Conservation (phyloP, 2,888 invertebrate genomes). For the Acleris literana region DNA sequence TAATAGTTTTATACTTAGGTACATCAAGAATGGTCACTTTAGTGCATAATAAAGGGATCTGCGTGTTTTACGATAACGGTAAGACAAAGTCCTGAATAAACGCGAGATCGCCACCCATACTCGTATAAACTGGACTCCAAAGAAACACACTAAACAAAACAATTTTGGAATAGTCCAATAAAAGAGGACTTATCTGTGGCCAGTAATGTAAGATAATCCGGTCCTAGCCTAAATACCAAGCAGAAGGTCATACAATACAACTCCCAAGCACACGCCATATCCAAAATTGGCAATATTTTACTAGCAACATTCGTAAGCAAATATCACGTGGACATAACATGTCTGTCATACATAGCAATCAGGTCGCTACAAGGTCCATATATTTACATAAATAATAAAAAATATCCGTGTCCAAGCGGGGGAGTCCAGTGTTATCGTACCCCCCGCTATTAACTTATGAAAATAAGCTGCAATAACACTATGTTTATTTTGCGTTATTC, state of each 20-base stretch:
- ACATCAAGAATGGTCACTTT: no score
- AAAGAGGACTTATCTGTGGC: slow-evolving; percentile 11
- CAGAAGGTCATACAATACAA: slow-evolving; percentile 27
- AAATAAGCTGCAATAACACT: slow-evolving; percentile 82
- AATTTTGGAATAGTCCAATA: not conserved
- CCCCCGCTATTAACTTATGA: slow-evolving; percentile 80
- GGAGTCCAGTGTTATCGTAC: slow-evolving; percentile 48
- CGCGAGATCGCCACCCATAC: no score
- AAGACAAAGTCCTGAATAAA: no score
- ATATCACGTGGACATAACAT: slow-evolving; percentile 35
- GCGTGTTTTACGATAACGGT: no score
- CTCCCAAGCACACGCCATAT: slow-evolving; percentile 20
- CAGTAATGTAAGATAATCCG: slow-evolving; percentile 10
- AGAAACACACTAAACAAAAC: not conserved
- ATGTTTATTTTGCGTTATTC: slow-evolving; percentile 80
- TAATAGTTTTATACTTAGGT: no score
- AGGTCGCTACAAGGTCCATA: slow-evolving; percentile 45
- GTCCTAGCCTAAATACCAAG: slow-evolving; percentile 24
- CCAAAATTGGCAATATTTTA: slow-evolving; percentile 33
- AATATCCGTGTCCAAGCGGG: slow-evolving; percentile 46
- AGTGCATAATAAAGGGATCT: no score
- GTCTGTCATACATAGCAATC: slow-evolving; percentile 45
- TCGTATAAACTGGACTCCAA: no score
- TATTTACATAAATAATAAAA: slow-evolving; percentile 62
- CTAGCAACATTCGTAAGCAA: slow-evolving; percentile 30